These are phyloP conservation scores for Hylaeus anthracinus DNA, from an alignment of 1,140 invertebrate species.

Conservation along the genomic window DNA sequence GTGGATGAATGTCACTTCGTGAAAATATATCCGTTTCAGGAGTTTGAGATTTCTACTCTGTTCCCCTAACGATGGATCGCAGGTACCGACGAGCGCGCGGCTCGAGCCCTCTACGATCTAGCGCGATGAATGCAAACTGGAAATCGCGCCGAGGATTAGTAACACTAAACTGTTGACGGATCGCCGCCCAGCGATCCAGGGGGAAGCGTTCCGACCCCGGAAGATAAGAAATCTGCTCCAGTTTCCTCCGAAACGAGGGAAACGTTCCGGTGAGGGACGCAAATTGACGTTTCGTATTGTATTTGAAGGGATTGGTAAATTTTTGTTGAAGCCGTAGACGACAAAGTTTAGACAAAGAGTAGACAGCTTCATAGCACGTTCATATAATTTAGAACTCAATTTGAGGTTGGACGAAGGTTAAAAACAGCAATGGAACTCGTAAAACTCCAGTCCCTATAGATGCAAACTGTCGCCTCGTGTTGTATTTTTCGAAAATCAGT, in stretches of 20 bases:
- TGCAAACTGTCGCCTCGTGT: too few relatives aligned
- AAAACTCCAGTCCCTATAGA: too few relatives aligned
- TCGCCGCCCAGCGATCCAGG: not conserved
- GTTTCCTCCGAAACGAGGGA: not conserved
- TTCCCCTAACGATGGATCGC: constrained; percentile 1
- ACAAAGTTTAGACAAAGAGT: too few relatives aligned
- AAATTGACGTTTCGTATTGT: too few relatives aligned
- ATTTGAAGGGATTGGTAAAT: too few relatives aligned
- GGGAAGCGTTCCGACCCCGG: not conserved
- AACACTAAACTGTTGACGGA: constrained; percentile 62
- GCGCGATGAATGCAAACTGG: constrained; percentile 37
- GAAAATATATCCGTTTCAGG: constrained; percentile 81
- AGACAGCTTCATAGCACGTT: too few relatives aligned
- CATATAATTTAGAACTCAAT: too few relatives aligned
- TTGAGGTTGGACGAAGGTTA: too few relatives aligned
- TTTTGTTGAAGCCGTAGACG: too few relatives aligned
- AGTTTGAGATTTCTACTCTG: constrained; percentile 66
- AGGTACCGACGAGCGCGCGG: constrained; percentile 24
- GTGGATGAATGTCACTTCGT: constrained; percentile 77
- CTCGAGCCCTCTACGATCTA: constrained; percentile 12
- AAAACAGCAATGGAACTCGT: too few relatives aligned
- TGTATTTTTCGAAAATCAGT: too few relatives aligned
- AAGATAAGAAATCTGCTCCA: constrained; percentile 1
- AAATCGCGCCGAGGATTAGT: constrained; percentile 66
- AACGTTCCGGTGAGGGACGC: not conserved